Evolutionary conservation across 2,113 vertebrate species (phyloP).

Genomic region (Clarias macrocephalus): DNA sequence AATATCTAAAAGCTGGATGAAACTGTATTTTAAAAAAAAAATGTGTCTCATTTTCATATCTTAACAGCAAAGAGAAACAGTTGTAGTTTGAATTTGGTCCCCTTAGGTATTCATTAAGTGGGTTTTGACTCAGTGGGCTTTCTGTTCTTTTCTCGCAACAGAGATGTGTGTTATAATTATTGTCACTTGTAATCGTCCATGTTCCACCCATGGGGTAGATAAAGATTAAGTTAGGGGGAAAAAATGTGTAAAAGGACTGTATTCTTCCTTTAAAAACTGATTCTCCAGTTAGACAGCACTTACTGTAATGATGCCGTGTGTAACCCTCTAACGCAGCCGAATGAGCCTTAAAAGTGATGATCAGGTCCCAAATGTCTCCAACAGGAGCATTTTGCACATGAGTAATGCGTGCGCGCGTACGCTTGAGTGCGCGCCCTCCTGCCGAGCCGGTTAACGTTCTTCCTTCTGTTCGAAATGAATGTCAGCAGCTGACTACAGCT

Average conservation of each 20-base stretch:
- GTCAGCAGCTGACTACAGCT: slow-evolving; percentile 30
- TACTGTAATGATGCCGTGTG: slow-evolving; percentile 21
- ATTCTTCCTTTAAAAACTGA: slow-evolving; percentile 4
- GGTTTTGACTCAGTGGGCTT: background rate
- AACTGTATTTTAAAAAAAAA: background rate
- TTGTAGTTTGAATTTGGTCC: background rate
- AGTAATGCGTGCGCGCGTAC: slow-evolving; percentile 29
- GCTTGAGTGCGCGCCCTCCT: slow-evolving; percentile 30
- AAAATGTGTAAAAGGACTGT: background rate
- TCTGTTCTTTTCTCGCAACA: background rate
- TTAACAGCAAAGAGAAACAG: background rate
- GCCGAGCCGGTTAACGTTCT: slow-evolving; percentile 36
- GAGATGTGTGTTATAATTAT: background rate
- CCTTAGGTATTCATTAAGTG: background rate
- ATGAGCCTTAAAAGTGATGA: slow-evolving; percentile 35
- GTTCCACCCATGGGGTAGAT: background rate
- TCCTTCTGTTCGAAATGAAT: slow-evolving; percentile 41
- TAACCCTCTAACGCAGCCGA: slow-evolving; percentile 33
- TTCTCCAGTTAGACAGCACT: background rate
- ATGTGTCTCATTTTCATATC: background rate
- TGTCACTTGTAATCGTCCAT: background rate
- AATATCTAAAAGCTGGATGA: background rate
- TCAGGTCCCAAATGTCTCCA: slow-evolving; percentile 23
- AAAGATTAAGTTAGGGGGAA: background rate
- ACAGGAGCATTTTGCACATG: slow-evolving; percentile 31